Evolutionary conservation across 1,140 invertebrate genomes (phyloP), one percentile per base, ranked within the genome.

Genomic region (Tetragnatha versicolor): DNA sequence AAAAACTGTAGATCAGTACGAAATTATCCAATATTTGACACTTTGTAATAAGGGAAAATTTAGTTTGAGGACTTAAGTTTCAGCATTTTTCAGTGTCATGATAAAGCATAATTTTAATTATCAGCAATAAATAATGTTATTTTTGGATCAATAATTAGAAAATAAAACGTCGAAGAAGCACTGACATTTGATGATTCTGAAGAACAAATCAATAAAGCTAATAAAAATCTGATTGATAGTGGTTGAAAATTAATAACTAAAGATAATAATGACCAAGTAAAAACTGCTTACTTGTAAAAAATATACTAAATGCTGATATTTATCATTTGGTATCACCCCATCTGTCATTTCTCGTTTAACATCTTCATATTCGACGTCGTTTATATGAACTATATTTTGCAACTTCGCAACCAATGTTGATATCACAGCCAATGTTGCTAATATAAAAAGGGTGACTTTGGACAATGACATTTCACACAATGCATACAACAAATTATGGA

Each of bases 241-340:
- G n/a, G n/a, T n/a, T n/a, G 22, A 49, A 4, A 1, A 55, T 42
- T 14, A 31, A 58, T 27, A 55, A 17, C 20, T 12, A 47, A 47
- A 47, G 42, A 47, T 17, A 47, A 47, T 47, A 17, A 47, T 47
- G 20, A 17, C 12, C 42, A 47, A 47, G 12, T 47, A 47, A 47
- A n/a, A 3, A 47, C 42, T 81, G 84, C 86, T 86, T 87, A 93
- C 92, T 88, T 93, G 92, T 81, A 93, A 82, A 87, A 93, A 93
- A 91, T 91, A 93, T 66, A 93, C 87, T 20, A 93, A 82, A 84
- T 92, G 88, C 12, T 53, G 63, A n/a, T 20, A 25, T 47, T 22
- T 51, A 10, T 29, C 35, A 35, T 33, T 27, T 35, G 76, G 76
- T 47, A 60, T 69, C 17, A 69, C 4, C 7, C 51, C 66, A 39